phyloP scores from a whole-genome alignment of 2,797 vertebrate species.

The Enteromius thamalakanensis region DNA sequence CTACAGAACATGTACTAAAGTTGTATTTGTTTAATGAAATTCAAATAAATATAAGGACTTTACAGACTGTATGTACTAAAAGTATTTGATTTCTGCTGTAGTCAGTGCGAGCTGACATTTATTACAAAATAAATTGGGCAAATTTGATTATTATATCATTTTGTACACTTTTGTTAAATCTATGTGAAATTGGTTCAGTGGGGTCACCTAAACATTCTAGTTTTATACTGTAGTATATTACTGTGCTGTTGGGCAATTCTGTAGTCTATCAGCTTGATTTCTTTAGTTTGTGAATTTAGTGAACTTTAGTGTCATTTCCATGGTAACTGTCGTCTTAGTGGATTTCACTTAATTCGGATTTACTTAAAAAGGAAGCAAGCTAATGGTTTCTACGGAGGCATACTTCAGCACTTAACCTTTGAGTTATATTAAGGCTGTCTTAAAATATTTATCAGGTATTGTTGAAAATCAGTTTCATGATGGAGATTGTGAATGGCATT shows the following conservation, averaged over 20 bases:
- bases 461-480: background rate
- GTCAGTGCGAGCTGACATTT: background rate
- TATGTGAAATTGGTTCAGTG: background rate
- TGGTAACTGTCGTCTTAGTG: background rate
- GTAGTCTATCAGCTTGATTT: background rate
- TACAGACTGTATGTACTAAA: background rate
- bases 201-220: background rate
- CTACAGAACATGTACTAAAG: background rate
- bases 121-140: background rate
- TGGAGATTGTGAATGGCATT: conserved; percentile 8
- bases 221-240: background rate
- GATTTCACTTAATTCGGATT: conserved; percentile 10
- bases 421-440: conserved; percentile 17
- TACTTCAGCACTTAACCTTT: background rate
- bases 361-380: background rate
- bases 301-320: conserved; percentile 13
- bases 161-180: background rate
- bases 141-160: background rate
- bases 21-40: background rate
- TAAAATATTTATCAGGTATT: conserved; percentile 20
- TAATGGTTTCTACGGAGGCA: conserved; percentile 3
- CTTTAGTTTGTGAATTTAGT: background rate
- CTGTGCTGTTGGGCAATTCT: background rate
- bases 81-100: background rate
- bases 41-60: background rate